Percentiles rank a stretch among this genome's conserved stretches.
Evolutionary conservation across 1,140 invertebrate genomes (phyloP).

Genomic region (Telenomus remus): DNA sequence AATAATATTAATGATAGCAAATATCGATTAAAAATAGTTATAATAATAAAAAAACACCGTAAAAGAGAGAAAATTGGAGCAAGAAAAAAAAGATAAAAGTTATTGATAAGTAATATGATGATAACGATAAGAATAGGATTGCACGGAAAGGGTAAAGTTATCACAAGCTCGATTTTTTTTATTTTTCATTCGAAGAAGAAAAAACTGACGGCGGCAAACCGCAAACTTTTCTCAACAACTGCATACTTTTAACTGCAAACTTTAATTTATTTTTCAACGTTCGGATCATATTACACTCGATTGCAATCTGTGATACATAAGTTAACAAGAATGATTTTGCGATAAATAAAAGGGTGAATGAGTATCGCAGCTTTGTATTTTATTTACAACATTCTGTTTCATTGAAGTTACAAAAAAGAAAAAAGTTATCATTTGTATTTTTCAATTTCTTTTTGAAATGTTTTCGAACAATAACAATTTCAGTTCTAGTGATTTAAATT

Average conservation of each 20-base stretch:
- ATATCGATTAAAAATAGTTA: slow-evolving; percentile 2
- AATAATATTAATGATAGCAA: slow-evolving; percentile 9
- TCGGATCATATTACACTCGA: slow-evolving; percentile 59
- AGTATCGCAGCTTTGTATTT: slow-evolving; percentile 39
- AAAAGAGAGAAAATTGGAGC: slow-evolving; percentile 30
- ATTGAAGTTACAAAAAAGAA: too few relatives aligned
- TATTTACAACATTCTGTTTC: too few relatives aligned
- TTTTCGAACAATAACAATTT: too few relatives aligned
- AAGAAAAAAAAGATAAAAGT: slow-evolving; percentile 20
- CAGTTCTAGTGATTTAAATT: too few relatives aligned
- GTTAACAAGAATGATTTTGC: slow-evolving; percentile 52
- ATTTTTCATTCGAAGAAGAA: slow-evolving; percentile 19
- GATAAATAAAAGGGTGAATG: slow-evolving; percentile 51
- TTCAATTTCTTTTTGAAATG: too few relatives aligned
- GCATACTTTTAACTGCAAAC: slow-evolving; percentile 42
- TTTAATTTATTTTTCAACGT: slow-evolving; percentile 57
- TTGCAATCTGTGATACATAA: slow-evolving; percentile 60
- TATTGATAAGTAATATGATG: slow-evolving; percentile 27
- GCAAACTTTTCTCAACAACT: slow-evolving; percentile 43
- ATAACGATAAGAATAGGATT: slow-evolving; percentile 38
- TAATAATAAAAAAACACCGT: slow-evolving; percentile 9
- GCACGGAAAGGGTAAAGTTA: slow-evolving; percentile 33
- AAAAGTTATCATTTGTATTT: slow-evolving; percentile 10
- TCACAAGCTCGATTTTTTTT: slow-evolving; percentile 21
- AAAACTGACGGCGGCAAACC: slow-evolving; percentile 15